Evolutionary conservation across 2,888 invertebrate genomes (phyloP), one percentile per base, ranked within the genome.

Genomic region (Cheilosia variabilis): DNA sequence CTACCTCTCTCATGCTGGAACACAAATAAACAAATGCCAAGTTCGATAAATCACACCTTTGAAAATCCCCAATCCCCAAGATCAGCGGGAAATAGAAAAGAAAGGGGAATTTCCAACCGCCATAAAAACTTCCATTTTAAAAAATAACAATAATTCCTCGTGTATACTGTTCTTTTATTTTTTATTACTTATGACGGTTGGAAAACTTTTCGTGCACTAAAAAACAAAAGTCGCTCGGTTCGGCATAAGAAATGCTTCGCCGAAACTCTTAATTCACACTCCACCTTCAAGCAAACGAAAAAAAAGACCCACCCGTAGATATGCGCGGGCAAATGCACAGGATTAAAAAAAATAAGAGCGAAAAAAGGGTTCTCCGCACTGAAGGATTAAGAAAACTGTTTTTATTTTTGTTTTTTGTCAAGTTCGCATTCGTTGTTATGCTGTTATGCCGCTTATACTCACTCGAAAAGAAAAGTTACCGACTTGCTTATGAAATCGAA

Each of bases 151-250:
- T 76, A 68, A 65, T 47, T 66, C 52, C 50, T 22, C 34, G 22
- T 3, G n/a, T 19, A 24, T 19, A 50, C 19, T 3, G 52, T 41
- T 45, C 24, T 52, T 24, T 53, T 31, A 22, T 66, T 34, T 78
- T 63, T 78, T 68, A 83, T 83, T 83, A 83, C 79, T 83, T 83
- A 83, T 83, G 78, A 79, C 73, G 83, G 73, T 55, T 83, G 68
- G 57, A 27, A 73, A 69, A 79, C 24, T 83, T 83, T 73, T 62
- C 17, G 24, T 62, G 41, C 73, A 62, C 37, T 50, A 50, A 73
- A 52, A 65, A 66, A 55, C 68, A 79, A 83, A 79, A 83, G 62
- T 78, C 78, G 65, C 65, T 71, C 60, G n/a, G 34, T n/a, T 10
- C 24, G 24, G 52, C 15, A 52, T 52, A 52, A 24, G 24, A 31